Conservation (phyloP, 2,888 invertebrate genomes). For the Salticus scenicus region DNA sequence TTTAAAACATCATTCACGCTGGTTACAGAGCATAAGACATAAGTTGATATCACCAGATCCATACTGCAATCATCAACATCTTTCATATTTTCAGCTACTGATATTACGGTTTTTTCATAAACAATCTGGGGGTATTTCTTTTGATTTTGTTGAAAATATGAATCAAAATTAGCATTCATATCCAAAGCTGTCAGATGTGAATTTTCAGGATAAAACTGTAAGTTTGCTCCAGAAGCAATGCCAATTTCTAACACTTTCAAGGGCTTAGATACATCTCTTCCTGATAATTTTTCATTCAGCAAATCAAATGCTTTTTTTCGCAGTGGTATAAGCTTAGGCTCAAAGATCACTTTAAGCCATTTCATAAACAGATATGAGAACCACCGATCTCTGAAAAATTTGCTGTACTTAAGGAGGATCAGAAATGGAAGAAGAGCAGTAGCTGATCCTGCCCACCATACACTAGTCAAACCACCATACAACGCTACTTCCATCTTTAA, state of each 20-base stretch:
- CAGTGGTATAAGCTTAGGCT: neutral
- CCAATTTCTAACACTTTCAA: conserved; percentile 61
- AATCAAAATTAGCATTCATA: conserved; percentile 72
- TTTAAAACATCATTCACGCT: conserved; percentile 72
- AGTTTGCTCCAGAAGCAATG: conserved; percentile 70
- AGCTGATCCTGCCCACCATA: conserved; percentile 33
- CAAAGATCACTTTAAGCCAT: neutral
- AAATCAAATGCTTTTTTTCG: conserved; percentile 23
- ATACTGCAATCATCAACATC: conserved; percentile 73
- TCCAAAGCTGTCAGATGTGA: conserved; percentile 72
- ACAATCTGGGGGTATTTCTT: conserved; percentile 61
- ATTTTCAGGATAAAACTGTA: conserved; percentile 72
- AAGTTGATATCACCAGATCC: conserved; percentile 74
- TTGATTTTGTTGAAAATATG: conserved; percentile 68
- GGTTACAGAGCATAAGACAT: conserved; percentile 73
- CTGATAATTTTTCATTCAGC: conserved; percentile 11
- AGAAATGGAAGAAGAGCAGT: conserved; percentile 31
- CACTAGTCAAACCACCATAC: neutral
- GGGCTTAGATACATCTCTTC: conserved; percentile 10
- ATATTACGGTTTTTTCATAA: conserved; percentile 71
- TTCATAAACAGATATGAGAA: conserved; percentile 30
- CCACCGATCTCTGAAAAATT: conserved; percentile 26
- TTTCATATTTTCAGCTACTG: conserved; percentile 72
- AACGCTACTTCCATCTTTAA: conserved; percentile 26
- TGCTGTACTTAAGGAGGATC: conserved; percentile 25